Evolutionary conservation across 2,797 vertebrate genomes (phyloP).

Genomic region (Vultur gryphus): DNA sequence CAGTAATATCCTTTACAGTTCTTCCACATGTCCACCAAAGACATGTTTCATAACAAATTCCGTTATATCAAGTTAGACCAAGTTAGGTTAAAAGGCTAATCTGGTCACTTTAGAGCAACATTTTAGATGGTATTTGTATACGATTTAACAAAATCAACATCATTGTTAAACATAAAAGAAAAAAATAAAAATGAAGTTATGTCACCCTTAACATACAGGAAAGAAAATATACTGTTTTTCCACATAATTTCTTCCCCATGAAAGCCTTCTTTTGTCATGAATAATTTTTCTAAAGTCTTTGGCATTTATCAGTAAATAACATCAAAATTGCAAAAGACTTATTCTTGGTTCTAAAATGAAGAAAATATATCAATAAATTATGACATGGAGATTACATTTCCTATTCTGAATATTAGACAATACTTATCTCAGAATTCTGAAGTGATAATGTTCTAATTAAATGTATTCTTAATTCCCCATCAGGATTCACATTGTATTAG

Average conservation of each 20-base stretch:
- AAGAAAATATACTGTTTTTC: not conserved
- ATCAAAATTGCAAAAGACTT: not conserved
- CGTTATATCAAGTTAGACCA: not conserved
- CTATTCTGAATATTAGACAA: not conserved
- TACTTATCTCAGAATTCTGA: not conserved
- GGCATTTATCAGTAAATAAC: not conserved
- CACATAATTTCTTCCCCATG: not conserved
- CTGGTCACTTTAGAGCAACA: not conserved
- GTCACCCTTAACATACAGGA: not conserved
- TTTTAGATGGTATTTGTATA: not conserved
- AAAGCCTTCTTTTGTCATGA: not conserved
- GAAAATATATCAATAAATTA: not conserved
- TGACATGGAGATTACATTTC: not conserved
- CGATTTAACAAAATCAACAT: not conserved
- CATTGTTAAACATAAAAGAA: not conserved
- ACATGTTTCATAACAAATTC: not conserved
- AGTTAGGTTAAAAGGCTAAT: not conserved
- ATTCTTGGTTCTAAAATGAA: not conserved
- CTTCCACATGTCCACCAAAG: not conserved
- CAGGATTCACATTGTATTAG: not conserved
- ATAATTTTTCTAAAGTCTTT: not conserved
- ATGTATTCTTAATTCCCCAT: not conserved
- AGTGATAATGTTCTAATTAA: not conserved
- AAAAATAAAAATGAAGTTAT: not conserved
- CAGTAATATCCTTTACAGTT: not conserved